phyloP scores from a whole-genome alignment of 1,140 invertebrate species.

The Drosophila sp. region DNA sequence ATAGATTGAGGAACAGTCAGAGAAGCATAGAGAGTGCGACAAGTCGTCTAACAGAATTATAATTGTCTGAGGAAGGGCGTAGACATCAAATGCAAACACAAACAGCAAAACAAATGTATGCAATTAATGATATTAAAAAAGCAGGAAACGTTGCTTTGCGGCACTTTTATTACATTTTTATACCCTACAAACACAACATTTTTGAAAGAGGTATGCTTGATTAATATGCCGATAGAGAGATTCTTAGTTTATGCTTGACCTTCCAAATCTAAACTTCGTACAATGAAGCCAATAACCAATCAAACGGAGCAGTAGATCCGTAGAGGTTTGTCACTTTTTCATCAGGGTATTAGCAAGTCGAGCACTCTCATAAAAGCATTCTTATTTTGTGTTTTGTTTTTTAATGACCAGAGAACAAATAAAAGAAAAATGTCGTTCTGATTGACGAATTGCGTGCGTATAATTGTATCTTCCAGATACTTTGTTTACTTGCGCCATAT shows the following conservation, averaged over 20 bases:
- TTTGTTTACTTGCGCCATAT: conserved; percentile 77
- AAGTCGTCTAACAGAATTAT: conserved; percentile 68
- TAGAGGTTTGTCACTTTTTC: not conserved
- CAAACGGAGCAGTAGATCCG: too few relatives aligned
- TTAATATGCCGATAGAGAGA: too few relatives aligned
- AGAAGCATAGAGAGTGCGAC: conserved; percentile 3
- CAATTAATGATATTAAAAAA: conserved; percentile 60
- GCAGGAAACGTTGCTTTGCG: conserved; percentile 71
- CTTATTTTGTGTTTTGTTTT: conserved; percentile 51
- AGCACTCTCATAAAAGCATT: conserved; percentile 1
- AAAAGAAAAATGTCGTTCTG: conserved; percentile 84
- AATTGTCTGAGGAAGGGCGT: conserved; percentile 65
- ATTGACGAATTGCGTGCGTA: conserved; percentile 84
- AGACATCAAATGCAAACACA: conserved; percentile 48
- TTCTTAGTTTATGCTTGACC: too few relatives aligned
- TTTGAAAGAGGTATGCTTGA: conserved; percentile 2
- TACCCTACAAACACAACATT: not conserved
- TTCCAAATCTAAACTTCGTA: not conserved
- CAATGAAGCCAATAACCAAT: not conserved
- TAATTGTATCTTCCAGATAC: conserved; percentile 84
- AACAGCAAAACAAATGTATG: conserved; percentile 55
- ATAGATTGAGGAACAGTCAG: conserved; percentile 8
- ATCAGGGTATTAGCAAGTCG: conserved; percentile 4
- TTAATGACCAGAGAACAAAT: conserved; percentile 78
- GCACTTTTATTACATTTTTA: conserved; percentile 74